Conservation (phyloP, 2,888 invertebrate species). For the Drosophila acutilabella region DNA sequence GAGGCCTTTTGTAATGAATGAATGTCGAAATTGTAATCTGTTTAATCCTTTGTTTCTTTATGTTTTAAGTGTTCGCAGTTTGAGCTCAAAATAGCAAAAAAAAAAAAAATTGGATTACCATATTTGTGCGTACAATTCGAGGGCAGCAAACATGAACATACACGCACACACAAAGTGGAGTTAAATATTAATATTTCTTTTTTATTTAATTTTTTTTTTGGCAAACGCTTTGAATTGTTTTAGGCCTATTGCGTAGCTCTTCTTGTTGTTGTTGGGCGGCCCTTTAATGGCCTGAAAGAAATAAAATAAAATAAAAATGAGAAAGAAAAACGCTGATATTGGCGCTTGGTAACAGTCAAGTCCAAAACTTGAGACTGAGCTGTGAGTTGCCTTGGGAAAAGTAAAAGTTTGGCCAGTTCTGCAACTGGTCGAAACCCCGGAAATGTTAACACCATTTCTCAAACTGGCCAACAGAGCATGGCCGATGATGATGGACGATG, state of each 20-base stretch:
- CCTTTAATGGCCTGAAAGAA: conserved; percentile 55
- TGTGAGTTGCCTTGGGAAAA: conserved; percentile 50
- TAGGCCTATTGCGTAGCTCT: conserved; percentile 31
- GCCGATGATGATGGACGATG: conserved; percentile 35
- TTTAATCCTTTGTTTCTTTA: conserved; percentile 20
- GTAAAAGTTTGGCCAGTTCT: conserved; percentile 71
- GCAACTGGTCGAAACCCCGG: conserved; percentile 68
- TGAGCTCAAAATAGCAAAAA: neutral
- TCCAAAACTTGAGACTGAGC: neutral
- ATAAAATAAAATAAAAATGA: neutral
- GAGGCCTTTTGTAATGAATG: conserved; percentile 11
- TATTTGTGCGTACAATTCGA: conserved; percentile 29
- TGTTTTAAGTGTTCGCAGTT: conserved; percentile 12
- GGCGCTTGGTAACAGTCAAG: conserved; percentile 55
- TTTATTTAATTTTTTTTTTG: conserved; percentile 17
- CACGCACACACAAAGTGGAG: conserved; percentile 11
- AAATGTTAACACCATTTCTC: conserved; percentile 76
- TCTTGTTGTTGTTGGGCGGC: conserved; percentile 36
- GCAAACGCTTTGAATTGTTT: conserved; percentile 46
- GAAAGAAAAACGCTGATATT: conserved; percentile 21
- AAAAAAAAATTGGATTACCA: conserved; percentile 21
- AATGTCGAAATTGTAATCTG: conserved; percentile 19
- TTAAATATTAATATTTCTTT: conserved; percentile 10
- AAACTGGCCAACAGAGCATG: conserved; percentile 55
- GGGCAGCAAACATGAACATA: conserved; percentile 25